Conservation (phyloP, 2,113 vertebrate genomes). For the Strix uralensis region DNA sequence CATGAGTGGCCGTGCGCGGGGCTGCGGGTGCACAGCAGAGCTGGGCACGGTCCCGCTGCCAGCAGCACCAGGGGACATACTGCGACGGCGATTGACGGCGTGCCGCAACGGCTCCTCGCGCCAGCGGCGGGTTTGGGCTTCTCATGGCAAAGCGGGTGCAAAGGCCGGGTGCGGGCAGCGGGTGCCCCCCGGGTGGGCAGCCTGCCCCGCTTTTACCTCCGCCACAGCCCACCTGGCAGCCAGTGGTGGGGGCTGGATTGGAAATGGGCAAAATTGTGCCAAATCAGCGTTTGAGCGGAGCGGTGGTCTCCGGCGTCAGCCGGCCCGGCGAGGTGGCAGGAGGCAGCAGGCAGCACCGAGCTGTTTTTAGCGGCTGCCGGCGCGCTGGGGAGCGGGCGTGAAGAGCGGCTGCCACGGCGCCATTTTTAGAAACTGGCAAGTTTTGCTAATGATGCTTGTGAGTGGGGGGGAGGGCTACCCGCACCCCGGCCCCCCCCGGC, state of each 20-base stretch:
- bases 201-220: not conserved
- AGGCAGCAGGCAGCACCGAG: slow-evolving; percentile 17
- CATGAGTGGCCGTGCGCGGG: not conserved
- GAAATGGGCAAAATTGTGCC: not conserved
- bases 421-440: slow-evolving; percentile 14
- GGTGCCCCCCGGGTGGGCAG: not conserved
- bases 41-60: not conserved
- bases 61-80: accelerated
- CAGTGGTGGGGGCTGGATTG: accelerated
- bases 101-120: accelerated
- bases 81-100: accelerated
- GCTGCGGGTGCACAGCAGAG: not conserved
- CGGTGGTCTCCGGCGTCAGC: not conserved
- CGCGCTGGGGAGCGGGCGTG: not conserved
- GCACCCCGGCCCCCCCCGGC: no score
- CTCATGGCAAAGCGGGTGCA: accelerated
- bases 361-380: slow-evolving; percentile 41
- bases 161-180: accelerated
- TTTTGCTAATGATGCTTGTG: not conserved
- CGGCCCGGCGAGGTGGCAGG: not conserved
- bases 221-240: accelerated
- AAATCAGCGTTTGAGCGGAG: not conserved
- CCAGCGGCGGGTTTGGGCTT: accelerated
- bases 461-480: not conserved
- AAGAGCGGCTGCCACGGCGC: not conserved